Evolutionary conservation across 2,888 invertebrate species (phyloP).

Genomic region (Cheilosia scutellata): DNA sequence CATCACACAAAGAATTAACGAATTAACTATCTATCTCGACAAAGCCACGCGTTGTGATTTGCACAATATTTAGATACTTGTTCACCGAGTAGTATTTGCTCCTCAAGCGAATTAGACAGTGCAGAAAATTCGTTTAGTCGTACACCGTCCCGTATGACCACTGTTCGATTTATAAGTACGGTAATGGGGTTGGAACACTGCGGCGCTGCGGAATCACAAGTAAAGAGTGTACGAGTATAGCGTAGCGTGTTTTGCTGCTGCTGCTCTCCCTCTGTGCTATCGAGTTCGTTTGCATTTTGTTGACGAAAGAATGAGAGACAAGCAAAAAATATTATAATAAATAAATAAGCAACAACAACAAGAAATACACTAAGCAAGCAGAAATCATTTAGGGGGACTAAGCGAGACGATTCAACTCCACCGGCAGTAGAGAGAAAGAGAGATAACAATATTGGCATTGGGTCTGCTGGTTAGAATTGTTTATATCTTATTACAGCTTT

Average conservation of each 20-base stretch:
- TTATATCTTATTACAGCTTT: slow-evolving; percentile 3
- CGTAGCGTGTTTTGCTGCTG: slow-evolving; percentile 17
- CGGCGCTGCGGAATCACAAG: slow-evolving; percentile 5
- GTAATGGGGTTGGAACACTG: slow-evolving; percentile 55
- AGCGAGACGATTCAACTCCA: slow-evolving; percentile 3
- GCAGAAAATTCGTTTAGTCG: slow-evolving; percentile 24
- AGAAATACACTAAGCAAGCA: neutral
- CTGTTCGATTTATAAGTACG: slow-evolving; percentile 58
- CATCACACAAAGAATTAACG: neutral
- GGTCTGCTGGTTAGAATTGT: slow-evolving; percentile 11
- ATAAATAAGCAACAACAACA: slow-evolving; percentile 38
- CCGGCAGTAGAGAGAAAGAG: slow-evolving; percentile 16
- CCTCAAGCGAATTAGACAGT: slow-evolving; percentile 28
- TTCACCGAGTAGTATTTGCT: slow-evolving; percentile 1
- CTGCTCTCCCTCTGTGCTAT: slow-evolving; percentile 30
- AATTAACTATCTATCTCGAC: slow-evolving; percentile 1
- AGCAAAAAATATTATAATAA: slow-evolving; percentile 35
- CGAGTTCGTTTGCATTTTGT: slow-evolving; percentile 39
- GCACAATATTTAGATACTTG: slow-evolving; percentile 18
- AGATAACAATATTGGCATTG: slow-evolving; percentile 26
- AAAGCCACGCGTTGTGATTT: slow-evolving; percentile 3
- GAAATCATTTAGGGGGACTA: slow-evolving; percentile 1
- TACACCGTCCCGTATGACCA: slow-evolving; percentile 46
- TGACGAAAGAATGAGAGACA: slow-evolving; percentile 57
- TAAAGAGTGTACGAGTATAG: slow-evolving; percentile 45